Base-by-base conservation (phyloP, 2,113 vertebrate genomes). In the Oreotrochilus melanogaster region DNA sequence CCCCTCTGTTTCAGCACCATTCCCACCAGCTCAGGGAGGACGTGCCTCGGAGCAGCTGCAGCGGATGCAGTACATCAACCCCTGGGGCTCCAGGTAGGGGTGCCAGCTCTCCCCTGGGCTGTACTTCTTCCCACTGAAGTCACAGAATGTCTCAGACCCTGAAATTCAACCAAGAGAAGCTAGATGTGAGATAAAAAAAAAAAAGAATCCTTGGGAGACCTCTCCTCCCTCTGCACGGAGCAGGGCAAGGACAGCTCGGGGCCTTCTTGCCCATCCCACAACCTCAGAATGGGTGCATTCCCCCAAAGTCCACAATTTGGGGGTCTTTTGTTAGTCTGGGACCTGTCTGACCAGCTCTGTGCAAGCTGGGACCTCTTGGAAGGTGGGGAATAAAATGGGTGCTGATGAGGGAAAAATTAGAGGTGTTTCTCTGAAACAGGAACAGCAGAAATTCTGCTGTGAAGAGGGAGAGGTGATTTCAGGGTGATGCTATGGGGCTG, bases 41-140 rank as follows among this genome's bases (percentile, higher is more conserved):
- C 85, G 0, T 98, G 99, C 99, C 98, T 99, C 98, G 1, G 98
- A 96, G 97, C 99, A 99, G 89, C 97, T 97, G 89, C 99, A 99
- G 60, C 98, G 98, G 95, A 99, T 98, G 96, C 99, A 99, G 97
- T 98, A 98, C 98, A 99, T 98, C 65, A 99, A 93, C 43, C 99
- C 99, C 60, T 99, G 98, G 0, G 99, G 99, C 95, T 99, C 98
- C 94, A 99, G 94, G 96, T 99, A 99, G 51, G 99, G 99, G 87
- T 99, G 99, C 99, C 99, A 99, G 97, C 98, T 99, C 92, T 99
- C 99, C 3, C 99, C 99, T 0, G 98, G 98, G 70, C 94, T 98
- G 89, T 99, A 99, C 13, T 96, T 98, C 98, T 99, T 99, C 83
- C 99, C 99, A 28, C 99, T 99, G 96, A 99, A 99, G 80, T 98